phyloP scores from a whole-genome alignment of 2,888 invertebrate genomes.

The Dysmachus trigonus region DNA sequence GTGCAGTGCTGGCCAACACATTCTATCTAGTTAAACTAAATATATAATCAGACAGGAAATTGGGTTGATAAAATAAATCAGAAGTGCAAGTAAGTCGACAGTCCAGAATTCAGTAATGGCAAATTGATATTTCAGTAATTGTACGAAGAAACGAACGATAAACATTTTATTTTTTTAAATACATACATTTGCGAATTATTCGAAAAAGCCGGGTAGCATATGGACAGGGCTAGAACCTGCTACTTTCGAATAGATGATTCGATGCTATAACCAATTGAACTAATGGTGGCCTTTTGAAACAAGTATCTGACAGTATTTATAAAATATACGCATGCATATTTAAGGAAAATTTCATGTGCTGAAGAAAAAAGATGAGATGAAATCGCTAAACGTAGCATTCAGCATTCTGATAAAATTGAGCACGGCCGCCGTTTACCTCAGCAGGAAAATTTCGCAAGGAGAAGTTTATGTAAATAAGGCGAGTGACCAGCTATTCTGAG shows the following conservation, averaged over 20 bases:
- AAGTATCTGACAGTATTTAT: not conserved
- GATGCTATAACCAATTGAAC: too few relatives aligned
- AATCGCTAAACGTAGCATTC: not conserved
- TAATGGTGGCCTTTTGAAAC: not conserved
- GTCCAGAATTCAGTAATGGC: not conserved
- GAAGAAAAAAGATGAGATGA: not conserved
- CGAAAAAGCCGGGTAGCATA: too few relatives aligned
- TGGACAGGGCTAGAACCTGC: too few relatives aligned
- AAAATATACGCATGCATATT: not conserved
- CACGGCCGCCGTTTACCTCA: not conserved
- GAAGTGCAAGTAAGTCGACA: not conserved
- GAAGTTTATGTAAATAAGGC: conserved; percentile 20
- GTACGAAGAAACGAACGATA: not conserved
- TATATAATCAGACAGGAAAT: not conserved
- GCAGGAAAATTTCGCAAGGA: not conserved
- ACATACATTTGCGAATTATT: too few relatives aligned
- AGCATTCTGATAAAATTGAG: not conserved
- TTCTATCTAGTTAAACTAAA: not conserved
- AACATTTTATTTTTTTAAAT: too few relatives aligned
- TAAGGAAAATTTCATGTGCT: not conserved
- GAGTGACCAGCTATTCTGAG: not conserved
- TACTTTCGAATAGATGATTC: too few relatives aligned
- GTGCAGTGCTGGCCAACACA: not conserved
- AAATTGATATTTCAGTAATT: not conserved
- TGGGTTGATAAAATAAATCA: not conserved